phyloP scores from a whole-genome alignment of 1,140 invertebrate species.

The Caenorhabditis tropicalis region DNA sequence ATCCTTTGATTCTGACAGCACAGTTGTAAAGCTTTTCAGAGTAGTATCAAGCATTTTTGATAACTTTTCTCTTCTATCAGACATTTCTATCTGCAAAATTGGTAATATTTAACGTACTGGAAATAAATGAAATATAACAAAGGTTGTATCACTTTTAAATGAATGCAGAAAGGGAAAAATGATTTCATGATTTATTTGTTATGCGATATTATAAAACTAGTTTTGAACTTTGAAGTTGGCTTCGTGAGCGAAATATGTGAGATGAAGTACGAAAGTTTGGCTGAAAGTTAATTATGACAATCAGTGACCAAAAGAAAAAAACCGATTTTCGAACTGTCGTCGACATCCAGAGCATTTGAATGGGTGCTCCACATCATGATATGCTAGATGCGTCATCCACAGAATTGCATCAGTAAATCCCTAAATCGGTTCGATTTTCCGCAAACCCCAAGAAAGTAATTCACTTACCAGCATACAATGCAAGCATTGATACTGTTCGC shows the following conservation, averaged over 20 bases:
- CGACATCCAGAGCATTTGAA: conserved; percentile 20
- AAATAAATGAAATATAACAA: too few relatives aligned
- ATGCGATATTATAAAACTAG: not conserved
- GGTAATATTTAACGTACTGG: too few relatives aligned
- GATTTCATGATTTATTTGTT: not conserved
- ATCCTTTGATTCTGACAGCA: not conserved
- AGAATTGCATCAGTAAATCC: conserved; percentile 22
- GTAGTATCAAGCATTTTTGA: not conserved
- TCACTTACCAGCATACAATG: conserved; percentile 2
- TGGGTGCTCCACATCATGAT: not conserved
- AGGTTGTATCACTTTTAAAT: too few relatives aligned
- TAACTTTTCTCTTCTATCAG: not conserved
- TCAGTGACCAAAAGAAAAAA: not conserved
- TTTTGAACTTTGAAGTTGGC: not conserved
- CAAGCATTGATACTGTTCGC: not conserved
- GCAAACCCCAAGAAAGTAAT: not conserved
- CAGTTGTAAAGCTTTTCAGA: not conserved
- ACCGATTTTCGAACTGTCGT: not conserved
- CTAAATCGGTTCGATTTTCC: not conserved
- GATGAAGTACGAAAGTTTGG: conserved; percentile 23
- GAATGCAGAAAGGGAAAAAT: too few relatives aligned
- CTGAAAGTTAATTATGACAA: not conserved
- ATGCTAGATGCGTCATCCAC: conserved; percentile 13
- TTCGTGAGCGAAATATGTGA: not conserved
- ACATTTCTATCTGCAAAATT: not conserved